These are phyloP conservation scores for Mayetiola destructor DNA, from an alignment of 2,888 invertebrate genomes.

Conservation along the genomic window DNA sequence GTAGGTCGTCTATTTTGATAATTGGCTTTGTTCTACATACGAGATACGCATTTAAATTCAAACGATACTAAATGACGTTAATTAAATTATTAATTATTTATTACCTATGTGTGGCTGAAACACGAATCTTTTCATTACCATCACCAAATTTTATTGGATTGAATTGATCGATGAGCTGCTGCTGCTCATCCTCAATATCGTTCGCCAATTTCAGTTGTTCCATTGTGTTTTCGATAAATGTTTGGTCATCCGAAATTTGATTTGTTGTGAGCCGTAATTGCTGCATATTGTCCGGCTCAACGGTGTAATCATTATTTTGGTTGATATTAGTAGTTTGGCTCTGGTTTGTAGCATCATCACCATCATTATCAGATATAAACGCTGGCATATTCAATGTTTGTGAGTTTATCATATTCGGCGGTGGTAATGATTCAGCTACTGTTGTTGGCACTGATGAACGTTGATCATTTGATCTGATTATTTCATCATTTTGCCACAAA, in stretches of 20 bases:
- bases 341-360: background rate
- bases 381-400: background rate
- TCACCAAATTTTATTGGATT: background rate
- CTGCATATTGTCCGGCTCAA: too few relatives aligned
- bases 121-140: conserved; percentile 1
- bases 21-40: too few relatives aligned
- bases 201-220: background rate
- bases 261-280: too few relatives aligned
- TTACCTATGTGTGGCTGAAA: background rate
- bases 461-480: too few relatives aligned
- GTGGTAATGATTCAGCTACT: too few relatives aligned
- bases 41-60: too few relatives aligned
- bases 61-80: background rate
- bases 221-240: background rate
- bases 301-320: too few relatives aligned
- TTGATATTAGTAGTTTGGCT: background rate
- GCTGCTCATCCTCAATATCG: background rate
- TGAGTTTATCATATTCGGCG: background rate
- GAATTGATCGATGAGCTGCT: background rate
- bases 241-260: conserved; percentile 3
- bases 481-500: too few relatives aligned
- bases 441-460: too few relatives aligned
- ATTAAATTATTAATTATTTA: background rate
- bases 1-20: too few relatives aligned
- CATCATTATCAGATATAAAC: background rate